Evolutionary conservation across 2,888 invertebrate genomes (phyloP), one percentile per base, ranked within the genome.

Genomic region (Encarsia formosa): DNA sequence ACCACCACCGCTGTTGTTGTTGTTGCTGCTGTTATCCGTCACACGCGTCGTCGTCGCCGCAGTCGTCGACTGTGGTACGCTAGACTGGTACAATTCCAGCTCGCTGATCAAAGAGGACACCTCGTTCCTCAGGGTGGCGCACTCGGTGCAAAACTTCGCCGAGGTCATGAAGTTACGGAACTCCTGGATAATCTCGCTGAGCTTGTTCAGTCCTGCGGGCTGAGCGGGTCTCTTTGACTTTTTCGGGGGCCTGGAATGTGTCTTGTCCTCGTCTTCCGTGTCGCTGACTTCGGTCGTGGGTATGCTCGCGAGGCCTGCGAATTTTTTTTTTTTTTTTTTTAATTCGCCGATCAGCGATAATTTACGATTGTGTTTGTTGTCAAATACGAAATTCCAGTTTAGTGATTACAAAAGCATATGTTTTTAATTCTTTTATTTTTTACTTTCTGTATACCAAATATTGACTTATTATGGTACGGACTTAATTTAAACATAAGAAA

Each of bases 61-160:
- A 41, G 54, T 54, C 24, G 19, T 16, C 26, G 40, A 16, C 15
- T n/a, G 9, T 1, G 47, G 38, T n/a, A 47, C 13, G n/a, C 45
- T 54, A 4, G 57, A 51, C 26, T 54, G 51, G 23, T 57, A 57
- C 19, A 51, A 58, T 48, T 71, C 66, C 11, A 71, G 44, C 31
- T 56, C 60, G 16, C 40, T 56, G 11, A 71, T 61, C 8, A 70
- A 57, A 22, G 63, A 65, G 1, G 65, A 63, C 26, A 75, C 64
- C 45, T 65, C 65, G 2, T 59, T 63, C 51, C 63, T 61, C 9
- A 72, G 59, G 3, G 58, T 53, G 50, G 68, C 67, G 38, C 68
- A 69, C 32, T 76, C 74, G 29, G 67, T 61, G 63, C 65, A 56
- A 50, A 62, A 49, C 52, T 56, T 57, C 6, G 51, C 54, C 2